These are phyloP conservation scores for Paracentrotus lividus DNA, from an alignment of 53 echinoderm and acorn worm genomes.

Conservation along the genomic window DNA sequence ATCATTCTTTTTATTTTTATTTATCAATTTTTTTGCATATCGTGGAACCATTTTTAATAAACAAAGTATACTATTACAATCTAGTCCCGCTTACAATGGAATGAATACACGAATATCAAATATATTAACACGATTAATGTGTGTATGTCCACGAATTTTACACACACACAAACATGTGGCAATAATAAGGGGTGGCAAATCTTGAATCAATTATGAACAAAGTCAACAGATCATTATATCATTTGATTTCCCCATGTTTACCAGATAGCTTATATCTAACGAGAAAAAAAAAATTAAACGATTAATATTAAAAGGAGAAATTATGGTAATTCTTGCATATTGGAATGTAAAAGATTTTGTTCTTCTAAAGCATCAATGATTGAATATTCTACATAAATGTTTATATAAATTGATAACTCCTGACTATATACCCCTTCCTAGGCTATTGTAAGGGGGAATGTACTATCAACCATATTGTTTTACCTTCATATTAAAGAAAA, in stretches of 20 bases:
- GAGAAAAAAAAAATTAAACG: neutral
- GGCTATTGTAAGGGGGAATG: slow-evolving; percentile 2
- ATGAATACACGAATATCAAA: neutral
- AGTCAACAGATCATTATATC: neutral
- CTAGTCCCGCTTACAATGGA: too few species aligned
- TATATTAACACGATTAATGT: neutral
- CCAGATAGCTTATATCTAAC: neutral
- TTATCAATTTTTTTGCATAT: too few species aligned
- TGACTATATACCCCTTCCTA: neutral
- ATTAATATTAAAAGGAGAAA: neutral
- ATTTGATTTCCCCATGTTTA: neutral
- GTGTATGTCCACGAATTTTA: neutral
- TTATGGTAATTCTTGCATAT: slow-evolving; percentile 26
- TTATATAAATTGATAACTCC: neutral
- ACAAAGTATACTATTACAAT: too few species aligned
- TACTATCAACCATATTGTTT: neutral
- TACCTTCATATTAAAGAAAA: neutral
- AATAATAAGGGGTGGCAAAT: neutral
- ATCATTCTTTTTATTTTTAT: too few species aligned
- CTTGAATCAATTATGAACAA: neutral
- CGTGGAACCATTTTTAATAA: too few species aligned
- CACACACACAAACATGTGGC: neutral
- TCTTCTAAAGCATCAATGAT: neutral
- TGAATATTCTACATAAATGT: neutral
- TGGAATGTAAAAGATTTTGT: neutral